phyloP scores from a whole-genome alignment of 2,113 vertebrate species.

The Seriola quinqueradiata region DNA sequence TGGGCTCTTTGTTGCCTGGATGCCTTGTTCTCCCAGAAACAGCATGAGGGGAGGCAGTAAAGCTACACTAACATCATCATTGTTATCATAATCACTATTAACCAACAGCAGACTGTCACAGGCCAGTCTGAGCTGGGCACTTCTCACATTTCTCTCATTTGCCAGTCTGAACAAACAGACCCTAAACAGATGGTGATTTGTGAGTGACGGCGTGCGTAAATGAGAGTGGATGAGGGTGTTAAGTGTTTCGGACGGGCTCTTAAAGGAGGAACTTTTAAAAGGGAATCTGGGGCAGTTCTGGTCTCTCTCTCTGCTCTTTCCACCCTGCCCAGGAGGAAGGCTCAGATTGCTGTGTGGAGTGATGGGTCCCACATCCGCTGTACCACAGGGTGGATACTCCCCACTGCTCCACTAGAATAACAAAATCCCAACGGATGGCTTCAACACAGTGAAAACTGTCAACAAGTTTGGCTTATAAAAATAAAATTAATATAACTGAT shows the following conservation, averaged over 20 bases:
- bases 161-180: slow-evolving; percentile 23
- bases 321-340: slow-evolving; percentile 57
- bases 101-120: slow-evolving; percentile 28
- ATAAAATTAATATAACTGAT: slow-evolving; percentile 12
- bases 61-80: slow-evolving; percentile 51
- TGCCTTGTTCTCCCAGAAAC: slow-evolving; percentile 48
- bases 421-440: slow-evolving; percentile 16
- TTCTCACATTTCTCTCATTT: slow-evolving; percentile 34
- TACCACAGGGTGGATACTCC: slow-evolving; percentile 40
- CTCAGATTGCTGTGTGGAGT: slow-evolving; percentile 63
- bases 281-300: slow-evolving; percentile 48
- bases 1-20: slow-evolving; percentile 58
- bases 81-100: slow-evolving; percentile 45
- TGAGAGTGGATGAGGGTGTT: slow-evolving; percentile 38
- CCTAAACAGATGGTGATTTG: slow-evolving; percentile 51
- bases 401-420: slow-evolving; percentile 51
- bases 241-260: slow-evolving; percentile 24
- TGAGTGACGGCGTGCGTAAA: slow-evolving; percentile 14
- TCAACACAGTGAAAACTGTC: slow-evolving; percentile 1
- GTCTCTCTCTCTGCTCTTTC: slow-evolving; percentile 53
- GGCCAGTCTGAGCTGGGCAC: not conserved
- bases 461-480: slow-evolving; percentile 10
- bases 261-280: slow-evolving; percentile 37
- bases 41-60: slow-evolving; percentile 31
- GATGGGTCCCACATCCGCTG: slow-evolving; percentile 62